Base-by-base conservation (phyloP, 2,113 vertebrate species). In the Pao palembangensis region DNA sequence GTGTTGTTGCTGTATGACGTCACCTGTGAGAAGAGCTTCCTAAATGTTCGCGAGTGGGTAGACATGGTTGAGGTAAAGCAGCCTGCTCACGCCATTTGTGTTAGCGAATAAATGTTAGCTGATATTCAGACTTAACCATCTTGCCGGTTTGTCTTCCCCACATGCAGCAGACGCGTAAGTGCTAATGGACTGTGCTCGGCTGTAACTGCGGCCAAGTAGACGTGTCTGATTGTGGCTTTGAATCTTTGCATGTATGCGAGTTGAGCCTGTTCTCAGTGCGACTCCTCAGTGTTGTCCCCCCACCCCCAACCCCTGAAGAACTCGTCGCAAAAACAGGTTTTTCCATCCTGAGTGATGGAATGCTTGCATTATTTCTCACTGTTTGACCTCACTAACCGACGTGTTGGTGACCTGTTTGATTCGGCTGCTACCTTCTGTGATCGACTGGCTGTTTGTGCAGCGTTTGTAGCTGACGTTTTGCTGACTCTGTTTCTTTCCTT, bases 11-110 rank as follows among this genome's bases (percentile, higher is more conserved):
- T 98, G 0, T 98, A 96, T 6, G 96, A 98, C 0, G 93, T 99
- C 56, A 94, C 93, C 0, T 96, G 94, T 78, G 94, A 98, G 73
- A 95, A 87, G 80, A 98, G 92, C 77, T 98, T 98, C 79, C 92
- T 98, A 14, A 94, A 94, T 19, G 93, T 98, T 1, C 85, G 94
- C 75, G 97, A 99, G 74, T 98, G 97, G 97, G 90, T 99, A 46
- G 95, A 96, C 81, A 93, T 93, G 90, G 95, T 98, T 5, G 93
- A 94, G 94, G 97, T 98, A 91, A 90, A 2, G 23, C 15, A 12
- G 20, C 4, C 1, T 6, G 18, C 4, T 38, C 17, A 5, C n/a
- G 46, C 20, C 15, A 6, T 48, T 48, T 6, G n/a, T 11, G 1
- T 8, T 11, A 18, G 4, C 20, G 13, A 25, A 10, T 8, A 16